Evolutionary conservation across 2,888 invertebrate genomes (phyloP).

Genomic region (Hypomecis punctinalis): DNA sequence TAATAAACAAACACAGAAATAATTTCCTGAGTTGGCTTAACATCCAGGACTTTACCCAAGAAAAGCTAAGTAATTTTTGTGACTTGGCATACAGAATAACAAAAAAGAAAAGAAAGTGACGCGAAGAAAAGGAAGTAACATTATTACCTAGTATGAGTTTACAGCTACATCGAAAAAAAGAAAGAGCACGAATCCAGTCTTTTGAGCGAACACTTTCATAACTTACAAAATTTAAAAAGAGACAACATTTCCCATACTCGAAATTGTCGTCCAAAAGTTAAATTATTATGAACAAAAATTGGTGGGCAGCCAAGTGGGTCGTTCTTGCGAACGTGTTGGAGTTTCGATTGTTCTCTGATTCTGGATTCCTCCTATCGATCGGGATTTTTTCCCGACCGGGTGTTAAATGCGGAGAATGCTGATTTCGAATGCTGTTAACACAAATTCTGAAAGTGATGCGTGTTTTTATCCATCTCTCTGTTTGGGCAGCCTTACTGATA

Average conservation of each 20-base stretch:
- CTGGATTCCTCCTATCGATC: slow-evolving; percentile 57
- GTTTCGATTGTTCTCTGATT: slow-evolving; percentile 77
- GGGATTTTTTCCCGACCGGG: slow-evolving; percentile 61
- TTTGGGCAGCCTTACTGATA: slow-evolving; percentile 16
- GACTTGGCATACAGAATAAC: too few relatives aligned
- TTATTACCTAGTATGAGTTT: too few relatives aligned
- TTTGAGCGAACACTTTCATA: not conserved
- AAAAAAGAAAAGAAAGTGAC: too few relatives aligned
- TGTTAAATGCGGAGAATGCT: slow-evolving; percentile 70
- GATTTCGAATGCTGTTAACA: slow-evolving; percentile 53
- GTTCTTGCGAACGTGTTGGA: slow-evolving; percentile 57
- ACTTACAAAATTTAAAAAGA: slow-evolving; percentile 36
- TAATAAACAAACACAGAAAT: too few relatives aligned
- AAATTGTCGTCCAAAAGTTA: slow-evolving; percentile 27
- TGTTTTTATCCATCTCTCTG: slow-evolving; percentile 41
- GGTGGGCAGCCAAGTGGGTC: slow-evolving; percentile 36
- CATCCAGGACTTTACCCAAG: too few relatives aligned
- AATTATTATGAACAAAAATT: slow-evolving; percentile 41
- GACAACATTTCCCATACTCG: slow-evolving; percentile 19
- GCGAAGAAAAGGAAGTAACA: too few relatives aligned
- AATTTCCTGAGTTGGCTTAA: too few relatives aligned
- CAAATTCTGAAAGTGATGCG: slow-evolving; percentile 41
- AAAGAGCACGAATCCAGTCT: too few relatives aligned
- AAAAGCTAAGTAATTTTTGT: too few relatives aligned
- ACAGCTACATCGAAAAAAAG: too few relatives aligned